A percentile compares a stretch with the other conserved stretches of the same genome.
These are phyloP conservation scores for Rhabdophis nuchalis DNA, from an alignment of 2,797 vertebrate genomes.

Conservation along the genomic window DNA sequence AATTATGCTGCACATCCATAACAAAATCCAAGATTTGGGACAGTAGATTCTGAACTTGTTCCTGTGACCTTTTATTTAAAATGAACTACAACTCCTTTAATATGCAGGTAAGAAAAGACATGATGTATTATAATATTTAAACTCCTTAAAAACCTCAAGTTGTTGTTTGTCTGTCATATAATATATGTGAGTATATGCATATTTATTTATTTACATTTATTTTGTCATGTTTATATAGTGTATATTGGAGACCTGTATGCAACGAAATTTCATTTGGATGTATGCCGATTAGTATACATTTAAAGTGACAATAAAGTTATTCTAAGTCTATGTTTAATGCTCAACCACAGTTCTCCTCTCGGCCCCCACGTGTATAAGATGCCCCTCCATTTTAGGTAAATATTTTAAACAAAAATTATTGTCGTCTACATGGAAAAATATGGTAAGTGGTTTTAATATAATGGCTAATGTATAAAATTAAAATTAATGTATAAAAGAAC, in stretches of 20 bases:
- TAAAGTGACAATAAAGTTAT: too few species aligned
- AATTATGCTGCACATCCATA: conserved; percentile 46
- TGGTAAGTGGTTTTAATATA: not conserved
- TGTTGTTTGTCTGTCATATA: not conserved
- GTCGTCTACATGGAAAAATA: too few species aligned
- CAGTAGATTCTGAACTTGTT: conserved; percentile 36
- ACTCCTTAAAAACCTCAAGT: not conserved
- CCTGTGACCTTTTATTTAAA: conserved; percentile 29
- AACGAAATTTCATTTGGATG: too few species aligned
- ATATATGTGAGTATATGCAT: not conserved
- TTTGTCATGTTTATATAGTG: too few species aligned
- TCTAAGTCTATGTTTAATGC: conserved; percentile 12
- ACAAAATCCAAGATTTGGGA: conserved; percentile 29
- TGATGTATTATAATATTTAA: conserved; percentile 31
- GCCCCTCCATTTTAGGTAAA: too few species aligned
- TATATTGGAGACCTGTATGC: too few species aligned
- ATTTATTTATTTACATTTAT: not conserved
- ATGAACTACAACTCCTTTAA: conserved; percentile 15
- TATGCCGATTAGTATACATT: too few species aligned
- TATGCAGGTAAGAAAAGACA: conserved; percentile 22
- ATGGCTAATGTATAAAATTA: not conserved
- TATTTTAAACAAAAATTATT: too few species aligned
- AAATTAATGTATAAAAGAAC: not conserved
- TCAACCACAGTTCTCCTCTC: not conserved
- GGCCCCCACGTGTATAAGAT: too few species aligned